Base-by-base conservation (phyloP, 2,113 vertebrate genomes). In the Synchiropus splendidus region DNA sequence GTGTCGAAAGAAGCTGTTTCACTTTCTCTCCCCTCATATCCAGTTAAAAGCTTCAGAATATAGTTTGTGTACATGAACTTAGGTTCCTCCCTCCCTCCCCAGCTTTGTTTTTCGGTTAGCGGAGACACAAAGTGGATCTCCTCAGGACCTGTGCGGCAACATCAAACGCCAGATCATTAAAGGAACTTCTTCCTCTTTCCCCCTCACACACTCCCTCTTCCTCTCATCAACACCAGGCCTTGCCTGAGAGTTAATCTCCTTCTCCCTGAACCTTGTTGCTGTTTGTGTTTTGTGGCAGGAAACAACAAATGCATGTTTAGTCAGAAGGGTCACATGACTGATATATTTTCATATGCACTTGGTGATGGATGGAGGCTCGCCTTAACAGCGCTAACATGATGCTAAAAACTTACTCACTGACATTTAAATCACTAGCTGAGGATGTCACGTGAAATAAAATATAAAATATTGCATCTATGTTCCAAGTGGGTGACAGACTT, bases 81-180 rank as follows among this genome's bases (percentile, higher is more conserved):
- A 70, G 58, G 48, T 13, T 18, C 46, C 33, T 16, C 16, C 16
- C 37, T 10, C 49, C 32, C 11, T 14, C 15, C 36, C 5, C n/a
- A 1, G 12, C 36, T 31, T 38, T 55, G 36, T 61, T 59, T 70
- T 70, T 45, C 1, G 64, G 57, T 53, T 35, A 43, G 46, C 51
- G 31, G 33, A 50, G 49, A 27, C 21, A 61, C 58, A 61, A n/a
- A n/a, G 69, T 58, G 72, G 31, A 74, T 73, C 55, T 76, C 74
- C 68, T 71, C 51, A 49, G 58, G 74, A 62, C 67, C 62, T 68
- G 40, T 67, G 62, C 64, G 53, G 43, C 37, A 65, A 75, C 71
- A 75, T 82, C 75, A 77, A 77, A 78, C 68, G 62, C 39, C 2
- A 16, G 58, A 76, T 81, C 70, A 77, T 77, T 77, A 75, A 70